These are phyloP conservation scores for Himalopsyche anomala DNA, from an alignment of 2,888 invertebrate genomes.

Conservation along the genomic window DNA sequence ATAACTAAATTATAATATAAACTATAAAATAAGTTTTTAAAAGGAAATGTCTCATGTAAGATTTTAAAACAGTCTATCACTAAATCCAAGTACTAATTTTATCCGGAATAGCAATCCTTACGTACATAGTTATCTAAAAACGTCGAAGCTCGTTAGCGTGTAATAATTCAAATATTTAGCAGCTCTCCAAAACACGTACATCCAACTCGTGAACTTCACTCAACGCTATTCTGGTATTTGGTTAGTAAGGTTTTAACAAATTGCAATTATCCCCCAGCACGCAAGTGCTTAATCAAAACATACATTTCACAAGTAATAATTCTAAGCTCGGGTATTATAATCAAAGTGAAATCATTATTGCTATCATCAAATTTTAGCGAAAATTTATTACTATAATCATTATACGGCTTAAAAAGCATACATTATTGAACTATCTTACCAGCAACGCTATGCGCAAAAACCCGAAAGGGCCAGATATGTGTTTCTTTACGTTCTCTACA, in stretches of 20 bases:
- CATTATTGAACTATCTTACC: background rate
- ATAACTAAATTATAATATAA: too few species aligned
- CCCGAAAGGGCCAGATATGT: too few species aligned
- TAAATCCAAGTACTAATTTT: too few species aligned
- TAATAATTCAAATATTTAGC: conserved; percentile 43
- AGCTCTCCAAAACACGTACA: conserved; percentile 22
- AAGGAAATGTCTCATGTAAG: too few species aligned
- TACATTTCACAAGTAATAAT: background rate
- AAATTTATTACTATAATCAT: background rate
- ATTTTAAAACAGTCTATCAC: too few species aligned
- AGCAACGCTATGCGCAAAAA: too few species aligned
- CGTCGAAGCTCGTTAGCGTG: conserved; percentile 38
- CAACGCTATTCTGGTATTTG: conserved; percentile 34
- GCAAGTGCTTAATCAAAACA: conserved; percentile 20
- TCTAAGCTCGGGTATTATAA: background rate
- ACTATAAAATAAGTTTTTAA: too few species aligned
- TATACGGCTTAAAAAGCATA: background rate
- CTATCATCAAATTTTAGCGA: background rate
- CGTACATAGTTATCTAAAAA: conserved; percentile 37
- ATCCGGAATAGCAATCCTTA: background rate
- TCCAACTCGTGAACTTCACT: conserved; percentile 26
- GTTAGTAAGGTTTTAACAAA: conserved; percentile 22
- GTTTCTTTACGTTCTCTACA: too few species aligned
- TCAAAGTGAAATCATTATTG: background rate
- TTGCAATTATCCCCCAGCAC: conserved; percentile 28